phyloP scores from a whole-genome alignment of 1,140 invertebrate genomes.

The Pogonomyrmex barbatus region DNA sequence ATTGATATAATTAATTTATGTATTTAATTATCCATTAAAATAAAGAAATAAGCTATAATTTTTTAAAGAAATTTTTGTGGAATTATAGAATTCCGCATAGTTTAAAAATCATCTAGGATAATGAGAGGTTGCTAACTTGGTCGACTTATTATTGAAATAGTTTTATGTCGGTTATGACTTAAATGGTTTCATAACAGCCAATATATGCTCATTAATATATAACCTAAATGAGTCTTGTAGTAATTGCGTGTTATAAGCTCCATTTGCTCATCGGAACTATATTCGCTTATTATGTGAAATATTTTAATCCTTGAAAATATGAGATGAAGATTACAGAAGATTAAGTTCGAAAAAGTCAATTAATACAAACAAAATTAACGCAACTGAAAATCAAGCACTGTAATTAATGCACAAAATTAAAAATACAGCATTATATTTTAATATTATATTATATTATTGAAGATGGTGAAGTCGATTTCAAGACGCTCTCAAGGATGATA shows the following conservation, averaged over 20 bases:
- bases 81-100: slow-evolving; percentile 18
- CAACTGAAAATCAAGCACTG: no score
- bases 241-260: slow-evolving; percentile 20
- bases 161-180: neutral
- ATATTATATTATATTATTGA: neutral
- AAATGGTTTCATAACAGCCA: neutral
- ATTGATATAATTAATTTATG: neutral
- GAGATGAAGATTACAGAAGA: neutral
- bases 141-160: slow-evolving; percentile 27
- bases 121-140: neutral
- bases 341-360: no score
- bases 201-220: slow-evolving; percentile 13
- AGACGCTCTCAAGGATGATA: neutral
- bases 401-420: no score
- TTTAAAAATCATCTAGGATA: slow-evolving; percentile 19
- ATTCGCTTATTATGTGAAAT: slow-evolving; percentile 17
- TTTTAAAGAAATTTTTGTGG: neutral
- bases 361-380: no score
- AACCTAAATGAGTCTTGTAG: slow-evolving; percentile 11
- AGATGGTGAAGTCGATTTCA: neutral
- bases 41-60: neutral
- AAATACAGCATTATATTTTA: no score
- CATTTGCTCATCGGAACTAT: slow-evolving; percentile 24
- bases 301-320: slow-evolving; percentile 40
- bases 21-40: neutral